phyloP scores from a whole-genome alignment of 2,113 vertebrate species.

The Alexandromys fortis region DNA sequence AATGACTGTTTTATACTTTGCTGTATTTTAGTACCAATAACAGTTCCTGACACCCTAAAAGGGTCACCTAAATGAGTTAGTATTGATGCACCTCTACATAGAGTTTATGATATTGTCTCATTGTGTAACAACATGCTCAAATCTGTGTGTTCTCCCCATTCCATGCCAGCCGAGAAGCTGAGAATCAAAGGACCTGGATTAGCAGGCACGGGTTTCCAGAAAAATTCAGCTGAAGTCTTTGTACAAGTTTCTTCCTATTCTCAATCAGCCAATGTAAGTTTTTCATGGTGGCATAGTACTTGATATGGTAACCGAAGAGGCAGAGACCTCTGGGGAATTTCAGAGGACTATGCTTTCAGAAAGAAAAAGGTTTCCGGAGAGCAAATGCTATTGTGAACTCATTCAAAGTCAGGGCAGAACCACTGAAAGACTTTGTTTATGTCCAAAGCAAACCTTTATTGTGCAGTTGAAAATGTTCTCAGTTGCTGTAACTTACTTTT shows the following conservation, averaged over 20 bases:
- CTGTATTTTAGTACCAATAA: background rate
- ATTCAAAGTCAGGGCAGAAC: slow-evolving; percentile 75
- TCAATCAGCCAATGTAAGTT: background rate
- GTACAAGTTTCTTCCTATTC: background rate
- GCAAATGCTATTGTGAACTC: slow-evolving; percentile 72
- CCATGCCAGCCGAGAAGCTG: background rate
- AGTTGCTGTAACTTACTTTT: slow-evolving; percentile 80
- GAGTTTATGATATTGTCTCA: background rate
- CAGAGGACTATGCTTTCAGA: slow-evolving; percentile 37
- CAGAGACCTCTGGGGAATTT: background rate
- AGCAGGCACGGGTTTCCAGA: background rate
- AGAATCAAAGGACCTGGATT: slow-evolving; percentile 13
- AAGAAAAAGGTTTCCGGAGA: slow-evolving; percentile 62
- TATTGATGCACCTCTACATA: background rate
- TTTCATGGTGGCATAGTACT: background rate
- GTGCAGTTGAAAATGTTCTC: slow-evolving; percentile 73
- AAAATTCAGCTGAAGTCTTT: slow-evolving; percentile 40
- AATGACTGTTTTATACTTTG: background rate
- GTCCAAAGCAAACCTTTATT: slow-evolving; percentile 83
- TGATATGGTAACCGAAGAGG: slow-evolving; percentile 52
- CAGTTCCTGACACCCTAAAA: background rate
- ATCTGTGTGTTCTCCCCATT: background rate
- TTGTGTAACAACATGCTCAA: background rate
- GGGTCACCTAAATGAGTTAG: background rate
- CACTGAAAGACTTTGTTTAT: slow-evolving; percentile 78